phyloP scores from a whole-genome alignment of 2,113 vertebrate genomes.

The Paramormyrops kingsleyae region DNA sequence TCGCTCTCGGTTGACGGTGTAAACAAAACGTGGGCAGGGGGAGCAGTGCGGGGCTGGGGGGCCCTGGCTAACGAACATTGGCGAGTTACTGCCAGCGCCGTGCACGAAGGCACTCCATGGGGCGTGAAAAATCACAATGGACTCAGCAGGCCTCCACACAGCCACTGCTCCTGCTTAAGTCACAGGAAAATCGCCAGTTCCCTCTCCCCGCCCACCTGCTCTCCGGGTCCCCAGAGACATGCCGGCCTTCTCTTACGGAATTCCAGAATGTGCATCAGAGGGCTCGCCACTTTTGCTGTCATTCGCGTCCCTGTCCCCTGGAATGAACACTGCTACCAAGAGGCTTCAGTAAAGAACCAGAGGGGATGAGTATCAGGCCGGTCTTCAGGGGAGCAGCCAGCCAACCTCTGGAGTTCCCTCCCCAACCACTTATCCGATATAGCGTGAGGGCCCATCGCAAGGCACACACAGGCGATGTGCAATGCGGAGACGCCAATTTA shows the following conservation, averaged over 20 bases:
- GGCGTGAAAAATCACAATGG: background rate
- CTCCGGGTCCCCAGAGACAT: too few relatives aligned
- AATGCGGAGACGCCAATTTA: background rate
- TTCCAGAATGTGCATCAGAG: background rate
- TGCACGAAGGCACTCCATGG: background rate
- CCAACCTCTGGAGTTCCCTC: background rate
- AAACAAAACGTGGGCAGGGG: background rate
- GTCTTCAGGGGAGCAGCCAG: background rate
- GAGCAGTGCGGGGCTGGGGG: background rate
- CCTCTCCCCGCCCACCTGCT: background rate
- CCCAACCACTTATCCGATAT: background rate
- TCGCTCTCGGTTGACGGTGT: background rate
- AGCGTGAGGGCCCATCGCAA: background rate
- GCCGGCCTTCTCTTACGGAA: background rate
- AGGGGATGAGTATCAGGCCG: background rate
- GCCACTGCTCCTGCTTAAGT: background rate
- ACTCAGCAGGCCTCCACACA: too few relatives aligned
- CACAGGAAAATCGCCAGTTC: background rate
- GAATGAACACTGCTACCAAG: background rate
- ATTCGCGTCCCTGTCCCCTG: too few relatives aligned
- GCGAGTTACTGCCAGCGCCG: background rate
- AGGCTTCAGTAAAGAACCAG: background rate
- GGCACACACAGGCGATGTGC: background rate
- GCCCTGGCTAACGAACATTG: background rate
- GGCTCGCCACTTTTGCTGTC: background rate